Evolutionary conservation across 2,797 vertebrate genomes (phyloP).

Genomic region (Hapalemur alaotrensis): DNA sequence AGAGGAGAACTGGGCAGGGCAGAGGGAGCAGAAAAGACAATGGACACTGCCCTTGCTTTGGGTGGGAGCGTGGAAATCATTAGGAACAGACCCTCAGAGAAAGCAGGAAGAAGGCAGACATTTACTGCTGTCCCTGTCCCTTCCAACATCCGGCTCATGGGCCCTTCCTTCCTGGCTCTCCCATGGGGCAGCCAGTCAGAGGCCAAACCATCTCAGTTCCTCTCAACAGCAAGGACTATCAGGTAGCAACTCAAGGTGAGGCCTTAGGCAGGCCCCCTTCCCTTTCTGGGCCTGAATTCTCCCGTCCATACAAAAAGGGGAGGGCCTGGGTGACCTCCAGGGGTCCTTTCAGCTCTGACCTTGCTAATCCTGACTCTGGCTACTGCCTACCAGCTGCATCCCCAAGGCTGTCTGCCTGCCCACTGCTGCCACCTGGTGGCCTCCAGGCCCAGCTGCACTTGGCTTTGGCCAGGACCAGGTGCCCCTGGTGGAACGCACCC

Average conservation of each 20-base stretch:
- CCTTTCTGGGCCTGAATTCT: neutral
- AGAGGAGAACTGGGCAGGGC: neutral
- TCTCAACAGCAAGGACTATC: neutral
- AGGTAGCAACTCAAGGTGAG: neutral
- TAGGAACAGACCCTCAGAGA: neutral
- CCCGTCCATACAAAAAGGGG: neutral
- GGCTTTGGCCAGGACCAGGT: neutral
- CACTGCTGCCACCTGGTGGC: constrained; percentile 76
- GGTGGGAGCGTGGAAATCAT: neutral
- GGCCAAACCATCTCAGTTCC: neutral
- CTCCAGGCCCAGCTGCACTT: neutral
- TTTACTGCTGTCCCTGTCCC: neutral
- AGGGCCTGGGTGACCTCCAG: neutral
- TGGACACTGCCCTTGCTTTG: neutral
- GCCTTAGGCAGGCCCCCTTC: neutral
- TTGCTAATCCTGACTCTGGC: constrained; percentile 36
- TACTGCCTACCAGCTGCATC: neutral
- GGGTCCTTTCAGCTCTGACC: constrained; percentile 48
- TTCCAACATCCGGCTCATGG: neutral
- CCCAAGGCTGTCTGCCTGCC: neutral
- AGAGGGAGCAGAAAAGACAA: neutral
- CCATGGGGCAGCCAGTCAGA: neutral
- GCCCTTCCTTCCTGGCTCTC: neutral
- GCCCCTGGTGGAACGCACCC: neutral
- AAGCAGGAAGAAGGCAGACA: neutral